These are phyloP conservation scores for Leucophora obtusa DNA, from an alignment of 2,888 invertebrate genomes.

Conservation along the genomic window DNA sequence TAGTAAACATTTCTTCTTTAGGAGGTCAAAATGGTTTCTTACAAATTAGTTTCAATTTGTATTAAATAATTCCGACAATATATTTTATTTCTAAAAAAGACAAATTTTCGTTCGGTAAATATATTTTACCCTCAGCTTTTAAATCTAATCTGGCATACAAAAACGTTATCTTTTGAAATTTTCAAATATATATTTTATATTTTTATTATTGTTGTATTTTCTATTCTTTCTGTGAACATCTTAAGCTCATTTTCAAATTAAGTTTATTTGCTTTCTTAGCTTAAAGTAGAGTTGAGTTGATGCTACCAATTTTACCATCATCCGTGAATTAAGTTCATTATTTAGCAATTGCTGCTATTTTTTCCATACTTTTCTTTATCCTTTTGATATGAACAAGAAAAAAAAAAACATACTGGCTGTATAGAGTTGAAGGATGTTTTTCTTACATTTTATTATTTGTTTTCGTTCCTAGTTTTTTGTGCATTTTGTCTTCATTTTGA, in stretches of 20 bases:
- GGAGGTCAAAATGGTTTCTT: no score
- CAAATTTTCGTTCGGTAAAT: background rate
- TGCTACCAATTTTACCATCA: slow-evolving; percentile 57
- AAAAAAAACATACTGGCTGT: no score
- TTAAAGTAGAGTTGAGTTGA: slow-evolving; percentile 43
- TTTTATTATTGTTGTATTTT: background rate
- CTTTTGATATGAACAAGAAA: no score
- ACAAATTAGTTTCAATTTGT: no score
- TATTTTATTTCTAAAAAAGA: no score
- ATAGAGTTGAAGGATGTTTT: slow-evolving; percentile 38
- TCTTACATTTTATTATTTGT: slow-evolving; percentile 28
- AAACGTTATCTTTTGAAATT: background rate
- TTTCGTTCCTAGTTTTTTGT: slow-evolving; percentile 26
- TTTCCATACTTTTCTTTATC: slow-evolving; percentile 27
- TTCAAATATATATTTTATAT: background rate
- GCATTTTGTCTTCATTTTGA: slow-evolving; percentile 27
- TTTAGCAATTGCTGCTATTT: slow-evolving; percentile 54
- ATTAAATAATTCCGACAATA: no score
- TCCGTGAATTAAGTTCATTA: slow-evolving; percentile 60
- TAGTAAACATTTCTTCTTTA: no score
- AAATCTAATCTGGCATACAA: background rate
- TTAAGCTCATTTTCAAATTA: slow-evolving; percentile 47
- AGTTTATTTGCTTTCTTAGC: slow-evolving; percentile 53
- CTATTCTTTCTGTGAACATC: slow-evolving; percentile 20
- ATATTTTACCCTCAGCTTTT: background rate